These are phyloP conservation scores for Rallus limicola DNA, from an alignment of 2,113 vertebrate species.

Conservation along the genomic window DNA sequence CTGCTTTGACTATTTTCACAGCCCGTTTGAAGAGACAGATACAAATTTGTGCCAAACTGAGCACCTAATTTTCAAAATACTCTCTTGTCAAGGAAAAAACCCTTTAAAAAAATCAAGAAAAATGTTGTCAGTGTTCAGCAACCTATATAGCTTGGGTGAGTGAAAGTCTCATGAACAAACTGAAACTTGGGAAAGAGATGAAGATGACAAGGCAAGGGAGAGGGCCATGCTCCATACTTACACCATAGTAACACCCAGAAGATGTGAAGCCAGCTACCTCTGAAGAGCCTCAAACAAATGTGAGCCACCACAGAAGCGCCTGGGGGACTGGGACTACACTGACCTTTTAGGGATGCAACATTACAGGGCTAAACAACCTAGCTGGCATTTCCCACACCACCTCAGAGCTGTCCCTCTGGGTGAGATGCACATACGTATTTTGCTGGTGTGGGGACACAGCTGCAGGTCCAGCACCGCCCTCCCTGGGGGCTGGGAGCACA, in stretches of 20 bases:
- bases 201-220: not conserved
- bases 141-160: not conserved
- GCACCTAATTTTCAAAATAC: not conserved
- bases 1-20: not conserved
- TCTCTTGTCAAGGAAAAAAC: not conserved
- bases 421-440: accelerated
- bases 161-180: not conserved
- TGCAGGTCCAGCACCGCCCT: not conserved
- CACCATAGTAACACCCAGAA: not conserved
- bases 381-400: not conserved
- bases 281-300: not conserved
- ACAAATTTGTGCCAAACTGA: not conserved
- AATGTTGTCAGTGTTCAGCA: not conserved
- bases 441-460: accelerated
- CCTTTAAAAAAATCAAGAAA: not conserved
- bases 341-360: not conserved
- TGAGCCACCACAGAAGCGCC: not conserved
- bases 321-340: not conserved
- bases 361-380: not conserved
- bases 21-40: not conserved
- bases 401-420: not conserved
- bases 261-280: not conserved
- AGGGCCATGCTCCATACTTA: not conserved
- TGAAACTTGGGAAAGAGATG: not conserved
- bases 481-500: not conserved